Percentiles rank a stretch among this genome's conserved stretches.
Conservation (phyloP, 2,888 invertebrate genomes). For the Tinea trinotella region DNA sequence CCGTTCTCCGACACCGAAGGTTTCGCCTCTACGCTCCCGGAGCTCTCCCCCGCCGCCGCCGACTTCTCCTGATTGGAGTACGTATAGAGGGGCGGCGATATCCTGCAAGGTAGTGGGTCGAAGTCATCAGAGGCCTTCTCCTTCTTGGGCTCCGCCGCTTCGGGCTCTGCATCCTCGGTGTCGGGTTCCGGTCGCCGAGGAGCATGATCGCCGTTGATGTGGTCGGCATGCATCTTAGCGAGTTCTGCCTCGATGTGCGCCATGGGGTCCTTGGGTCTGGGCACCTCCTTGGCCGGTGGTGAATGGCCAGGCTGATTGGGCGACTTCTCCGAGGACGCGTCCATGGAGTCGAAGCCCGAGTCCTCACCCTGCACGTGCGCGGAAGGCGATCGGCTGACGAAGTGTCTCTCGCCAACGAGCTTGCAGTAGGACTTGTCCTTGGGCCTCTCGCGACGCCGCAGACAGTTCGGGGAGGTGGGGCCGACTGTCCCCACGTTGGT, state of each 20-base stretch:
- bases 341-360: slow-evolving; percentile 94
- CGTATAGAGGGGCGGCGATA: slow-evolving; percentile 82
- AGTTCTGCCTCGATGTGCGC: slow-evolving; percentile 79
- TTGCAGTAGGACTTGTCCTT: slow-evolving; percentile 72
- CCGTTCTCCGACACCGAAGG: slow-evolving; percentile 39
- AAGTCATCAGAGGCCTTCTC: slow-evolving; percentile 49
- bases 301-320: slow-evolving; percentile 89
- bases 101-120: slow-evolving; percentile 79
- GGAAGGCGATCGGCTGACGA: slow-evolving; percentile 34
- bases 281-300: slow-evolving; percentile 65
- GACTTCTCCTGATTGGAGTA: slow-evolving; percentile 82
- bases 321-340: slow-evolving; percentile 92
- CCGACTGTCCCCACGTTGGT: slow-evolving; percentile 78
- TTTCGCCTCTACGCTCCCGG: slow-evolving; percentile 31
- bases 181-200: slow-evolving; percentile 23
- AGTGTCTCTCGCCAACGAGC: slow-evolving; percentile 37
- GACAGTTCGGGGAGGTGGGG: slow-evolving; percentile 67
- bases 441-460: slow-evolving; percentile 48
- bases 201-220: slow-evolving; percentile 39
- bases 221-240: slow-evolving; percentile 75
- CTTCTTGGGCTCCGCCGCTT: slow-evolving; percentile 23
- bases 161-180: slow-evolving; percentile 4
- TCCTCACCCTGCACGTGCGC: slow-evolving; percentile 83
- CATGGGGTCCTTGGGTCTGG: slow-evolving; percentile 62
- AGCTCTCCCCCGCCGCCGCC: slow-evolving; percentile 60